Evolutionary conservation across 2,888 invertebrate species (phyloP), one percentile per base, ranked within the genome.

Genomic region (Electrophaes corylata): DNA sequence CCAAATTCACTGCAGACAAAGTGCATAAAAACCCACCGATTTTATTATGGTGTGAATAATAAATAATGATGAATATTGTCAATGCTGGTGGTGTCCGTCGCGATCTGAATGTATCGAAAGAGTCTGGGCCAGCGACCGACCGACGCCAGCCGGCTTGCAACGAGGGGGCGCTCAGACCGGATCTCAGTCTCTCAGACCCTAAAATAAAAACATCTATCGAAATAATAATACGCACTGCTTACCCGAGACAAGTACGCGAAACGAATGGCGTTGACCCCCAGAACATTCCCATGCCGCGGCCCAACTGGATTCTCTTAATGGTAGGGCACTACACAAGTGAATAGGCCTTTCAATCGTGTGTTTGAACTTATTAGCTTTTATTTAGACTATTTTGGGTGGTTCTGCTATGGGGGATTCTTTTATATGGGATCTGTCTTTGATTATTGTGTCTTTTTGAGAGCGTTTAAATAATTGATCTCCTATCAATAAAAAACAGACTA

Each of bases 141-240:
- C 67, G 60, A 64, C 70, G 75, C 66, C 86, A 79, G 83, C 82
- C 84, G 82, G 79, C 79, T 75, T 72, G 76, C 71, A 75, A 76
- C 81, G 88, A 85, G 88, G 88, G 90, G 86, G 88, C 86, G 85
- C 86, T 68, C 80, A 83, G 88, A 91, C 91, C 91, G 91, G 91
- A 87, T 91, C 84, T 79, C 76, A 86, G 88, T 37, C 37, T 91
- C 84, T 79, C 76, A 86, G 88, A 89, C 91, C 91, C 91, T 89
- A 84, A 89, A 91, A 88, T 89, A 89, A 91, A 90, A 91, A 88
- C 89, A 90, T 88, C 88, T 86, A 88, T 90, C 88, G 84, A 81
- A 91, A 90, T 91, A 91, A 91, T 91, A 91, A 91, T 90, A 91
- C 87, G 81, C 84, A 87, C 86, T 83, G 83, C 84, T 83, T 83